These are phyloP conservation scores for Acipenser oxyrinchus DNA, from an alignment of 2,797 vertebrate species.

Conservation along the genomic window DNA sequence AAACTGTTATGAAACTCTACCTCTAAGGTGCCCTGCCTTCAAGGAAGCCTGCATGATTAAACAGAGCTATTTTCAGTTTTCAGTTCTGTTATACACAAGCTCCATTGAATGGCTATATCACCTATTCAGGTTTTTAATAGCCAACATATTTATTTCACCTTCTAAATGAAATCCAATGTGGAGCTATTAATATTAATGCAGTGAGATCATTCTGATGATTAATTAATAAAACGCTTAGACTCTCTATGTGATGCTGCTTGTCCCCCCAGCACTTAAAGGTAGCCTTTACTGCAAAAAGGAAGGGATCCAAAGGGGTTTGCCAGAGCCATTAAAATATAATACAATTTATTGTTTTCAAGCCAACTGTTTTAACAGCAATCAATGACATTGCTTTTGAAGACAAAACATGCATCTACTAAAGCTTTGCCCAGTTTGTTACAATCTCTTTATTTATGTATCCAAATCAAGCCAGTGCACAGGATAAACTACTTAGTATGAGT, in stretches of 20 bases:
- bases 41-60: slow-evolving; percentile 38
- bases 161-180: slow-evolving; percentile 77
- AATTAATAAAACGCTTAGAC: slow-evolving; percentile 83
- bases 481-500: slow-evolving; percentile 39
- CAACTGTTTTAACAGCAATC: slow-evolving; percentile 65
- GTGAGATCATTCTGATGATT: slow-evolving; percentile 79
- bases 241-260: slow-evolving; percentile 66
- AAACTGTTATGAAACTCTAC: slow-evolving; percentile 34
- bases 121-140: slow-evolving; percentile 50
- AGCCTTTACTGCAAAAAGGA: slow-evolving; percentile 58
- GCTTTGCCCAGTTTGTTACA: slow-evolving; percentile 51
- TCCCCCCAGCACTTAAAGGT: slow-evolving; percentile 69
- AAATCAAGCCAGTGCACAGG: slow-evolving; percentile 39
- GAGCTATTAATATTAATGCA: slow-evolving; percentile 77
- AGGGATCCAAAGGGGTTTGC: slow-evolving; percentile 56
- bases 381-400: slow-evolving; percentile 58
- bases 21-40: slow-evolving; percentile 29
- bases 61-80: slow-evolving; percentile 31
- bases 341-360: slow-evolving; percentile 61
- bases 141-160: slow-evolving; percentile 71
- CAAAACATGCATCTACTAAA: slow-evolving; percentile 61
- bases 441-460: slow-evolving; percentile 26
- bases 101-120: slow-evolving; percentile 37
- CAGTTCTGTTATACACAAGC: slow-evolving; percentile 27
- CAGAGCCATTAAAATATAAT: slow-evolving; percentile 59